Evolutionary conservation across 2,113 vertebrate genomes (phyloP).

Genomic region (Tinamus guttatus): DNA sequence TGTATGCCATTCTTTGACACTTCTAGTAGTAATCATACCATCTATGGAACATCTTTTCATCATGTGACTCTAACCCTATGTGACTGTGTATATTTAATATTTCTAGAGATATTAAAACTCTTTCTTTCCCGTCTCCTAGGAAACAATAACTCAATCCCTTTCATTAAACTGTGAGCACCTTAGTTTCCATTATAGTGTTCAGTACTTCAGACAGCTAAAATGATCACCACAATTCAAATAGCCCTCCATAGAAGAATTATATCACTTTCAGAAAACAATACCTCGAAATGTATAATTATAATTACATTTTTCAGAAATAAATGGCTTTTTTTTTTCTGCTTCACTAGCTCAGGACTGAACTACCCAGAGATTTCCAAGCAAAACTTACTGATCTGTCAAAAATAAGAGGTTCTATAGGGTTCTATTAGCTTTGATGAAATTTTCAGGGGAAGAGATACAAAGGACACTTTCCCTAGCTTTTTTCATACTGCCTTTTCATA

Average conservation of each 20-base stretch:
- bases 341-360: not conserved
- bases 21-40: not conserved
- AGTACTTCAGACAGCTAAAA: constrained; percentile 16
- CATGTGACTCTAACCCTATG: not conserved
- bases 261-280: constrained; percentile 6
- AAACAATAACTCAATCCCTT: constrained; percentile 8
- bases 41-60: not conserved
- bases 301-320: not conserved
- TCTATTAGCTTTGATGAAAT: not conserved
- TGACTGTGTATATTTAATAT: constrained; percentile 9
- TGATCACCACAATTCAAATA: constrained; percentile 7
- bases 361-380: not conserved
- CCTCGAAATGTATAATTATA: not conserved
- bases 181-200: not conserved
- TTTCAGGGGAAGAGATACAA: not conserved
- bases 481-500: not conserved
- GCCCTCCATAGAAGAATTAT: not conserved
- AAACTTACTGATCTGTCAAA: not conserved
- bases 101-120: constrained; percentile 1
- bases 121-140: constrained; percentile 53
- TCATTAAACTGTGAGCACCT: not conserved
- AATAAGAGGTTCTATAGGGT: not conserved
- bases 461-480: not conserved
- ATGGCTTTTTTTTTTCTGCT: not conserved
- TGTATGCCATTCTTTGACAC: not conserved